Percentiles rank a stretch among this genome's conserved stretches.
Conservation (phyloP, 1,140 invertebrate genomes). For the Drosophila hydei region DNA sequence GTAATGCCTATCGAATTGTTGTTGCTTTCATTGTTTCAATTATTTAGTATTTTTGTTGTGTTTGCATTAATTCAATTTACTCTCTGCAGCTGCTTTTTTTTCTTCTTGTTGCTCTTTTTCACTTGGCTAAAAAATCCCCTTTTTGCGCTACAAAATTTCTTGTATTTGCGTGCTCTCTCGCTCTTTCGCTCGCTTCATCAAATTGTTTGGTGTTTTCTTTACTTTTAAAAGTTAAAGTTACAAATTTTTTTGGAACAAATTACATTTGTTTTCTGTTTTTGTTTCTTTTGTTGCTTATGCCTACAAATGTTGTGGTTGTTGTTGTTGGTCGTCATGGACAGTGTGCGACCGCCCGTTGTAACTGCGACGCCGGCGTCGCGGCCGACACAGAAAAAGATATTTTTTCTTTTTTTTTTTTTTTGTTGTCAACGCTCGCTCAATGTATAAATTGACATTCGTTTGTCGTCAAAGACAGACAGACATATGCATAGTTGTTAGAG, state of each 20-base stretch:
- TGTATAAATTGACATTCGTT: not conserved
- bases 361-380: constrained; percentile 41
- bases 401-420: not conserved
- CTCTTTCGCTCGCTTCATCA: constrained; percentile 15
- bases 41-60: constrained; percentile 21
- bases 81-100: not conserved
- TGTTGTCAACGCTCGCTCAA: constrained; percentile 13
- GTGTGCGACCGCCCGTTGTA: constrained; percentile 29
- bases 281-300: constrained; percentile 51
- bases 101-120: constrained; percentile 2
- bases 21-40: constrained; percentile 30
- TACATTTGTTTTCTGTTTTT: constrained; percentile 33
- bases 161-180: constrained; percentile 7
- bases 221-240: constrained; percentile 25
- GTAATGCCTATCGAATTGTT: constrained; percentile 26
- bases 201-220: constrained; percentile 30
- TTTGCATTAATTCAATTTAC: constrained; percentile 14
- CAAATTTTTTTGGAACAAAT: constrained; percentile 47
- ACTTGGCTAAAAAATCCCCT: constrained; percentile 14
- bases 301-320: constrained; percentile 63
- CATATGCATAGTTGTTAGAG: constrained; percentile 7
- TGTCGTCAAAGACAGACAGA: not conserved
- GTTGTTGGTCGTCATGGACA: constrained; percentile 72
- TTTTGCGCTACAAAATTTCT: constrained; percentile 13
- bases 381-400: constrained; percentile 28